These are phyloP conservation scores for Tortrix viridana DNA, from an alignment of 2,888 invertebrate genomes.

Conservation along the genomic window DNA sequence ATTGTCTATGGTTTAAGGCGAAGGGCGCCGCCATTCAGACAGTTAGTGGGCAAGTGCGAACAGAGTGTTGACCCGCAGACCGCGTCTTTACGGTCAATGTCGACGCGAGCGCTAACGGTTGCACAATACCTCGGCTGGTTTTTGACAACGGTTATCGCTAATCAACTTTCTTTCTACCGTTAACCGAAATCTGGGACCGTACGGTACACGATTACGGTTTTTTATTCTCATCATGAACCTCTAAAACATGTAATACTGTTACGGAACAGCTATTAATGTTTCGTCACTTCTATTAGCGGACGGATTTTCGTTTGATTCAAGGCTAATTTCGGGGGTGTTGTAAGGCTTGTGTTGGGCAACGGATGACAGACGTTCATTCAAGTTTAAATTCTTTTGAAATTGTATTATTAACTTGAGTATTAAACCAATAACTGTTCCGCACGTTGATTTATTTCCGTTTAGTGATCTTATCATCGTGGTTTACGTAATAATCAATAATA, in stretches of 20 bases:
- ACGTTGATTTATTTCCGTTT: constrained; percentile 1
- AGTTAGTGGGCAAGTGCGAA: constrained; percentile 16
- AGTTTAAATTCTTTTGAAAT: too few relatives aligned
- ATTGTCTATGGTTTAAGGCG: constrained; percentile 31
- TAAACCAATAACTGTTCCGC: neutral
- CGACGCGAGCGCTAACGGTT: constrained; percentile 54
- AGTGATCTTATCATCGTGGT: constrained; percentile 22
- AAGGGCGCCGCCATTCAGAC: constrained; percentile 30
- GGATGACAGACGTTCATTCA: constrained; percentile 5
- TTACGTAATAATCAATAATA: constrained; percentile 5
- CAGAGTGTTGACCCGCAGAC: constrained; percentile 35
- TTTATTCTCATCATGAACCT: constrained; percentile 66
- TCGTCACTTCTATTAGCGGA: constrained; percentile 65
- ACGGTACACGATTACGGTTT: constrained; percentile 76
- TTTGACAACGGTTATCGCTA: constrained; percentile 75
- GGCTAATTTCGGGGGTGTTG: constrained; percentile 55
- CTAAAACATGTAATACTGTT: constrained; percentile 79
- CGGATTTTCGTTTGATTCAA: constrained; percentile 52
- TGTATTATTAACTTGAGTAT: neutral
- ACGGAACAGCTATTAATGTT: constrained; percentile 72
- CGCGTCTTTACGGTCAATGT: constrained; percentile 47
- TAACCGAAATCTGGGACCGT: constrained; percentile 78
- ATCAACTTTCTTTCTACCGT: constrained; percentile 78
- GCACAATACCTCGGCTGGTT: constrained; percentile 56
- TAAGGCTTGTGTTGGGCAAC: constrained; percentile 18